Evolutionary conservation across 2,113 vertebrate genomes (phyloP).

Genomic region (Oreochromis niloticus): DNA sequence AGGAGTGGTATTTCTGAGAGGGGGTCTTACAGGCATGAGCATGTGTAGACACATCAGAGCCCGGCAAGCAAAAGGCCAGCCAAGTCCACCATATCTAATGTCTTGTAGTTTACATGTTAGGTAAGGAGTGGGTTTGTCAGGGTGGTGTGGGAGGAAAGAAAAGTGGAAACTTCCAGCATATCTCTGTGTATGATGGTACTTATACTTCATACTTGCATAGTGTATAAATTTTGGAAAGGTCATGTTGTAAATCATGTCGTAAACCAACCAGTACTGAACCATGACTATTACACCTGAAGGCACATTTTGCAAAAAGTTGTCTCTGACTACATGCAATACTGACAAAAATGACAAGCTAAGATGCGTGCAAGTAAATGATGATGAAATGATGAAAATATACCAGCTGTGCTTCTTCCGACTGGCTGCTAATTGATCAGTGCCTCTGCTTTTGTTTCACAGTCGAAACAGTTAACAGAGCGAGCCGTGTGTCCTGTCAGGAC

Average conservation of each 20-base stretch:
- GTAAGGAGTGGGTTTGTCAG: not conserved
- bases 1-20: not conserved
- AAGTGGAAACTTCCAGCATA: not conserved
- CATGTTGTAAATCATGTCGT: not conserved
- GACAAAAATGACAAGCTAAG: not conserved
- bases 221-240: not conserved
- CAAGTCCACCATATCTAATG: conserved; percentile 9
- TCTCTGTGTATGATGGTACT: not conserved
- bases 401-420: not conserved
- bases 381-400: not conserved
- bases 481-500: too few relatives aligned
- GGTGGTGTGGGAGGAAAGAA: not conserved
- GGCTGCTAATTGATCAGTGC: not conserved
- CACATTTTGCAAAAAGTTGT: not conserved
- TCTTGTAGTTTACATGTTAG: not conserved
- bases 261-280: not conserved
- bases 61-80: not conserved
- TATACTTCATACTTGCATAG: not conserved
- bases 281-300: not conserved
- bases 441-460: not conserved
- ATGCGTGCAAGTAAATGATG: not conserved
- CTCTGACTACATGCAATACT: not conserved
- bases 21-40: not conserved
- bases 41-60: not conserved
- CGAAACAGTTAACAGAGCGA: not conserved